Evolutionary conservation across 2,113 vertebrate genomes (phyloP), one percentile per base, ranked within the genome.

Genomic region (Dipodomys stephensi): DNA sequence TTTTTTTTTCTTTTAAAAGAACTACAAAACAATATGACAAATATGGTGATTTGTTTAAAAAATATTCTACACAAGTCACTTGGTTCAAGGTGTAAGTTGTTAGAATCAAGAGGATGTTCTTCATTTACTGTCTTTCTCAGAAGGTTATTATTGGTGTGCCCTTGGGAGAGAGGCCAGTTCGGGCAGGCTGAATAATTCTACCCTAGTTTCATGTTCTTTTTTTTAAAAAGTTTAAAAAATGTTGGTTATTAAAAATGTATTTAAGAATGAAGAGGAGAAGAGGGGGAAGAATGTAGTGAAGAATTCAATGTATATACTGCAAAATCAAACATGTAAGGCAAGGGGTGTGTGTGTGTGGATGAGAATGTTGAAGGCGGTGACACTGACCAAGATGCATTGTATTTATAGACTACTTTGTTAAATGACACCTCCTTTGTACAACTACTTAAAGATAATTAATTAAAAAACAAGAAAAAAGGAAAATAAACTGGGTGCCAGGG

Each of bases 41-140:
- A 53, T 18, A 72, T 0, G 19, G 20, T 13, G 0, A 62, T 80
- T 82, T 71, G 25, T 87, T 84, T 68, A 27, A 57, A 74, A 80
- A 80, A 44, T 28, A 49, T 77, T 87, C 18, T 71, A 74, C 9
- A 44, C 1, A 82, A 76, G 44, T 68, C 15, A 49, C 57, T 23
- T 89, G 67, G 72, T 28, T 94, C 57, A 88, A 87, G 62, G 74
- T 44, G 12, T 28, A 87, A 57, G 78, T 78, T 57, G 8, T 81
- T 32, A 32, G 76, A 28, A 73, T 88, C 3, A 73, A 35, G 69
- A 86, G 30, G 15, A 62, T 19, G 35, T 84, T 88, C 35, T 83
- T 73, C n/a, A 73, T 73, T 86, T 32, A 65, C 65, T 88, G 49
- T 74, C 30, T 44, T 88, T 95, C 65, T 78, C 32, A 83, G 91